Evolutionary conservation across 2,113 vertebrate species (phyloP).

Genomic region (Genyomyrus donnyi): DNA sequence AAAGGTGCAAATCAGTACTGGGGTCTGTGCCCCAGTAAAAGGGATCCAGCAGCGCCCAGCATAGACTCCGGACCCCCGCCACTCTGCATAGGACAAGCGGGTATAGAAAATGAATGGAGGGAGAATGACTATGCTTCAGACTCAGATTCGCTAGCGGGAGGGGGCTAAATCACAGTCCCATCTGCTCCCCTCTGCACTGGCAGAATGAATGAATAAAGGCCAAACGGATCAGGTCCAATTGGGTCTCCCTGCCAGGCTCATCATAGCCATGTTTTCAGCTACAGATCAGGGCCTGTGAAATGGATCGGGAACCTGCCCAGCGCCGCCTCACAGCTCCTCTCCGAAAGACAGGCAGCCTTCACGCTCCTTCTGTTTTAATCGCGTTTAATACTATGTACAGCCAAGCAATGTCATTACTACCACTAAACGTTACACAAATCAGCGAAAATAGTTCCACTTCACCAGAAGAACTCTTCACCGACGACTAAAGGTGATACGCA

Average conservation of each 20-base stretch:
- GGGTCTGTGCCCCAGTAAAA: background rate
- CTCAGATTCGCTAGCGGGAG: background rate
- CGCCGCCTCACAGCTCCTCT: background rate
- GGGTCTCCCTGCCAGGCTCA: background rate
- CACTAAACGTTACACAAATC: conserved; percentile 26
- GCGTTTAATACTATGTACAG: conserved; percentile 56
- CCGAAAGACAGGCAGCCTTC: background rate
- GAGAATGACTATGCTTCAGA: background rate
- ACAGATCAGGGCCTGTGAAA: background rate
- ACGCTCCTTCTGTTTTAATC: conserved; percentile 23
- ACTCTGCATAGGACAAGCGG: background rate
- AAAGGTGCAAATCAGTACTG: background rate
- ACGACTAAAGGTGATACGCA: background rate
- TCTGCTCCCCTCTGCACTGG: background rate
- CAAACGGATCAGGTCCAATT: background rate
- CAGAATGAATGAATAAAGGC: background rate
- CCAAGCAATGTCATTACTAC: conserved; percentile 29
- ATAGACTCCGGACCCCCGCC: background rate
- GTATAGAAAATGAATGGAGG: background rate
- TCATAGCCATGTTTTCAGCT: background rate
- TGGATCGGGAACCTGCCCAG: background rate
- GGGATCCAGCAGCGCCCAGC: background rate
- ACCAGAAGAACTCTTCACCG: background rate
- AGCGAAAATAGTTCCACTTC: conserved; percentile 16
- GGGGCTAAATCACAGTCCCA: background rate